phyloP scores from a whole-genome alignment of 2,113 vertebrate species.

The Nematolebias whitei region DNA sequence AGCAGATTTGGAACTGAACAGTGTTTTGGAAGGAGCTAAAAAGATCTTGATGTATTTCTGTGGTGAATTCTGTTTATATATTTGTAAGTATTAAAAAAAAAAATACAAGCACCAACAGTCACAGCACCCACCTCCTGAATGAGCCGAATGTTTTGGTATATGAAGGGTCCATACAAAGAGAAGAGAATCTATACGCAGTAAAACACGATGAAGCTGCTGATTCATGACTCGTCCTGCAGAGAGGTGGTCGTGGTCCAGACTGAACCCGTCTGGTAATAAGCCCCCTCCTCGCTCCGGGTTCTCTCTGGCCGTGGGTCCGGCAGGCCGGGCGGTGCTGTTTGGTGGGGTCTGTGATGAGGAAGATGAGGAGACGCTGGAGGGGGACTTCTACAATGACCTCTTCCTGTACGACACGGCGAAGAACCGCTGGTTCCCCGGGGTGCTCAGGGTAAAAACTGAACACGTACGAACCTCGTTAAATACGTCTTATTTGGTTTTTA shows the following conservation, averaged over 20 bases:
- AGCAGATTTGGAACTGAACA: too few relatives aligned
- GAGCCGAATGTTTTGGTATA: too few relatives aligned
- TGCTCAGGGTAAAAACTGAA: slow-evolving; percentile 82
- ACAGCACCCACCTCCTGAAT: too few relatives aligned
- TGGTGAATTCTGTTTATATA: too few relatives aligned
- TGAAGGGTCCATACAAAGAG: too few relatives aligned
- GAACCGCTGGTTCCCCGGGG: slow-evolving; percentile 89
- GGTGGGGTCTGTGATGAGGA: slow-evolving; percentile 95
- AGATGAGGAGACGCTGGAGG: slow-evolving; percentile 91
- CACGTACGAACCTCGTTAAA: too few relatives aligned
- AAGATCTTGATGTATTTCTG: too few relatives aligned
- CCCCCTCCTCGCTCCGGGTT: slow-evolving; percentile 91
- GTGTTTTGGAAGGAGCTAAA: too few relatives aligned
- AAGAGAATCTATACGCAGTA: too few relatives aligned
- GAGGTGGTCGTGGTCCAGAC: slow-evolving; percentile 88
- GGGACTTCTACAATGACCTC: slow-evolving; percentile 92
- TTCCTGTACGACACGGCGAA: slow-evolving; percentile 86
- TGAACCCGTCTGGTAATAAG: slow-evolving; percentile 86
- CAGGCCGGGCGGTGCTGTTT: slow-evolving; percentile 86
- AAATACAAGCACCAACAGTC: too few relatives aligned
- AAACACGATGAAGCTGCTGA: background rate
- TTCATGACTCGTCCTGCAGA: slow-evolving; percentile 68
- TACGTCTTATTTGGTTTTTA: too few relatives aligned
- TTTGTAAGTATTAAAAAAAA: too few relatives aligned
- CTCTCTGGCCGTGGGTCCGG: slow-evolving; percentile 79